A percentile compares a stretch with the other conserved stretches of the same genome.
phyloP scores from a whole-genome alignment of 1,140 invertebrate genomes.

The Scaptomyza hsui region DNA sequence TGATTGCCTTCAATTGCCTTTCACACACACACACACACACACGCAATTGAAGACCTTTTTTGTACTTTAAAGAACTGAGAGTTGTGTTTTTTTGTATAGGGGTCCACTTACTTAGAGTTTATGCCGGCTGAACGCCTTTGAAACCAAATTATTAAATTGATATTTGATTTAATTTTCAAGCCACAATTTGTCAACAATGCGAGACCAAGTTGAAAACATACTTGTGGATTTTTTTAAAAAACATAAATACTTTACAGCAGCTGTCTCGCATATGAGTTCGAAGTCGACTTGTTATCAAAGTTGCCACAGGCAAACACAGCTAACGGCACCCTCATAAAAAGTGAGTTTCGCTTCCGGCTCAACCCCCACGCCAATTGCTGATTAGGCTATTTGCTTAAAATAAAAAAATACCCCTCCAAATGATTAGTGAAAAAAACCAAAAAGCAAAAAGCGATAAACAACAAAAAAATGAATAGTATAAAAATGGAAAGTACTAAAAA shows the following conservation, averaged over 20 bases:
- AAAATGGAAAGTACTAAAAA: constrained; percentile 18
- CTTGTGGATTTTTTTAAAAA: constrained; percentile 26
- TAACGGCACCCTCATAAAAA: constrained; percentile 74
- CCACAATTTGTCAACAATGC: constrained; percentile 73
- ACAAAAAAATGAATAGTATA: constrained; percentile 23
- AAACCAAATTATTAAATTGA: constrained; percentile 62
- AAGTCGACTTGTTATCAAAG: constrained; percentile 9
- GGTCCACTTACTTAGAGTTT: constrained; percentile 35
- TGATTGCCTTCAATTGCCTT: constrained; percentile 57
- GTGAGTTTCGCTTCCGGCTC: constrained; percentile 62
- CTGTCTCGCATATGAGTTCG: not conserved
- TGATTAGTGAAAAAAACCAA: constrained; percentile 44
- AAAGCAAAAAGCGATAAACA: constrained; percentile 55
- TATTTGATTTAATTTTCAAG: constrained; percentile 57
- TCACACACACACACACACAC: constrained; percentile 22
- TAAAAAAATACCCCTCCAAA: constrained; percentile 51
- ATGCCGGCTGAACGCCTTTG: constrained; percentile 69
- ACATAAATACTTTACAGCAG: constrained; percentile 36
- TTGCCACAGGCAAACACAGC: constrained; percentile 18
- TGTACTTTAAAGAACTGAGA: constrained; percentile 35
- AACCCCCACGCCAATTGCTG: constrained; percentile 56
- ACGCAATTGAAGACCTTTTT: constrained; percentile 32
- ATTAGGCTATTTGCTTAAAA: constrained; percentile 77
- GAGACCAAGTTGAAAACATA: constrained; percentile 20
- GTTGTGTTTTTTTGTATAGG: constrained; percentile 36